Evolutionary conservation across 2,888 invertebrate species (phyloP), one percentile per base, ranked within the genome.

Genomic region (Pterostichus niger): DNA sequence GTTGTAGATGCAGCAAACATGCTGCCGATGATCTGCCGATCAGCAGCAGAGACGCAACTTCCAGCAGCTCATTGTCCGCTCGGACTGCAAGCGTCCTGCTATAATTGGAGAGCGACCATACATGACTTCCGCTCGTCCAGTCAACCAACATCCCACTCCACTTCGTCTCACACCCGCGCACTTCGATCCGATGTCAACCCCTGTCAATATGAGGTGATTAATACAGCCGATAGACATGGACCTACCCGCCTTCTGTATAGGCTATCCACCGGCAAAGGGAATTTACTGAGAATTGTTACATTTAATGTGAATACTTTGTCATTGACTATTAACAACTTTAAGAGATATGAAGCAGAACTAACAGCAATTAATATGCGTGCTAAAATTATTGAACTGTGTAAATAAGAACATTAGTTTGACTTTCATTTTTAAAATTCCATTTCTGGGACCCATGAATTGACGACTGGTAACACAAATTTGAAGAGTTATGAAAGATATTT

Each of bases 51-150:
- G 40, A 49, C 3, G 49, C 49, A 46, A 9, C 11, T n/a, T 54
- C 13, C 46, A 46, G 9, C 46, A 54, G 54, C 54, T 54, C 54
- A 56, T 35, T 64, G 40, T 64, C 46, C 73, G 17, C 7, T 46
- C 11, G 24, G 46, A 24, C 24, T 73, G 49, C 73, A 46, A 68
- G 56, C 49, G 71, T 71, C 71, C 81, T 56, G 73, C 40, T 24
- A 44, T 81, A 81, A 81, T 81, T 81, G 35, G 56, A 73, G 81
- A 81, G 40, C 81, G 15, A 33, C 49, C 73, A 81, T 81, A 81
- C 81, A 81, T 73, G 71, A 81, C 81, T 81, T 81, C 71, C 71
- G 40, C 54, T 35, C 15, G 73, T 40, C 44, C 61, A 61, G 44
- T 44, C 73, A 79, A 17, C 40, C 40, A 40, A 15, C 73, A 73